Percentiles rank a stretch among this genome's conserved stretches.
These are phyloP conservation scores for Pyrocoelia pectoralis DNA, from an alignment of 2,888 invertebrate genomes.

Conservation along the genomic window DNA sequence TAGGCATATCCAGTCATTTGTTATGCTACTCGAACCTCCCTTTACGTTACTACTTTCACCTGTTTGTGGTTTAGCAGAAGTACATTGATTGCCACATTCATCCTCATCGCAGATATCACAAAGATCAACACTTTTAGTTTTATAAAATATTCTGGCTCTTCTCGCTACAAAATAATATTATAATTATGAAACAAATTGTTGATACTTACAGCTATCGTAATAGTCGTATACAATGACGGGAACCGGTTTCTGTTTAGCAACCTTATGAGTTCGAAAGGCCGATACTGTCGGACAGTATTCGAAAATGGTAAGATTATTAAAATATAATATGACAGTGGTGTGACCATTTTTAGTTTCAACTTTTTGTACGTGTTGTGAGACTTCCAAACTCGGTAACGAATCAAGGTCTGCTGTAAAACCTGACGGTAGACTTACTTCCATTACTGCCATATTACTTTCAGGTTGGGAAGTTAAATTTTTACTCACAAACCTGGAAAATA, in stretches of 20 bases:
- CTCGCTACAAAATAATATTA: conserved; percentile 66
- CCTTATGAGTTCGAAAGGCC: conserved; percentile 82
- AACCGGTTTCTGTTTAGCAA: conserved; percentile 86
- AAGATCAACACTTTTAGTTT: conserved; percentile 71
- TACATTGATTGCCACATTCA: conserved; percentile 65
- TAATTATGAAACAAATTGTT: background rate
- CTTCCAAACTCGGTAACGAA: conserved; percentile 70
- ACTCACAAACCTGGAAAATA: conserved; percentile 68
- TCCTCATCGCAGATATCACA: conserved; percentile 86
- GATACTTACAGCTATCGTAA: conserved; percentile 84
- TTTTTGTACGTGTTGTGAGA: conserved; percentile 68
- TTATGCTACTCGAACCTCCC: conserved; percentile 10
- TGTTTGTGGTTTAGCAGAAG: conserved; percentile 50
- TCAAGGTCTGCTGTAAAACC: conserved; percentile 87
- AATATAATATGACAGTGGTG: conserved; percentile 73
- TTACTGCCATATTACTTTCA: conserved; percentile 87
- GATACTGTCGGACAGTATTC: conserved; percentile 87
- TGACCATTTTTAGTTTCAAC: conserved; percentile 75
- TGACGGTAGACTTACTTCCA: conserved; percentile 89
- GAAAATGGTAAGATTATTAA: conserved; percentile 68
- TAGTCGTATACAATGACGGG: conserved; percentile 88
- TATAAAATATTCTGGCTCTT: conserved; percentile 84
- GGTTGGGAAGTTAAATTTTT: conserved; percentile 67
- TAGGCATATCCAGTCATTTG: conserved; percentile 6
- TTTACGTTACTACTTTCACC: conserved; percentile 33